Base-by-base conservation (phyloP, 1,140 invertebrate species). In the Lucilia cuprina region DNA sequence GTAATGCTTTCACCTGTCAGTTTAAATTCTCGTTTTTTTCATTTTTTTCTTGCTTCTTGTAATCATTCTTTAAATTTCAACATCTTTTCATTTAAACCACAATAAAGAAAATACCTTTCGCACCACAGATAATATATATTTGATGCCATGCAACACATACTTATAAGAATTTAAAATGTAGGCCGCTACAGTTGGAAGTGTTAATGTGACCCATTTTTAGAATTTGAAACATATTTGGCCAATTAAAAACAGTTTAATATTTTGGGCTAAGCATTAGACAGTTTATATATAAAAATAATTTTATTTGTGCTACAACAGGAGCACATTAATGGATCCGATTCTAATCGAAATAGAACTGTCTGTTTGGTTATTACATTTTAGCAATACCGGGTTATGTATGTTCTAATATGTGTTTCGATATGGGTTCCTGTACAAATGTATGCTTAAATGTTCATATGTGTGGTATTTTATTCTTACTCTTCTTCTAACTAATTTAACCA, bases 1-100 rank as follows among this genome's bases (percentile, higher is more conserved):
- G 21, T 70, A 70, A 70, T 70, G 65, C 21, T 70, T 70, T 70
- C 65, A 70, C n/a, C 65, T 70, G 65, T 70, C 65, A 70, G 65
- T 70, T 21, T 21, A 21, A 25, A 70, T 70, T 60, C 14, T n/a
- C 55, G n/a, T 60, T 17, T 60, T 17, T 60, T n/a, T 60, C 50
- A 60, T 60, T 17, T 60, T 60, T 60, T 60, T 17, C 13, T 17
- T 60, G 13, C 14, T 60, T 70, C 25, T 70, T 70, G 50, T 14
- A 55, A 30, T 30, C 50, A 8, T 41, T 41, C 41, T 60, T 17
- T 60, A 60, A 70, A 21, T 70, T 70, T 70, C 65, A 70, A 70
- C 65, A 70, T 21, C 65, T 70, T 19, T 70, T 55, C n/a, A 25
- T 70, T 70, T 21, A 12, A 70, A 21, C 65, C 65, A 70, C 65